Evolutionary conservation across 2,797 vertebrate genomes (phyloP), one percentile per base, ranked within the genome.

Genomic region (Brachymystax lenok): DNA sequence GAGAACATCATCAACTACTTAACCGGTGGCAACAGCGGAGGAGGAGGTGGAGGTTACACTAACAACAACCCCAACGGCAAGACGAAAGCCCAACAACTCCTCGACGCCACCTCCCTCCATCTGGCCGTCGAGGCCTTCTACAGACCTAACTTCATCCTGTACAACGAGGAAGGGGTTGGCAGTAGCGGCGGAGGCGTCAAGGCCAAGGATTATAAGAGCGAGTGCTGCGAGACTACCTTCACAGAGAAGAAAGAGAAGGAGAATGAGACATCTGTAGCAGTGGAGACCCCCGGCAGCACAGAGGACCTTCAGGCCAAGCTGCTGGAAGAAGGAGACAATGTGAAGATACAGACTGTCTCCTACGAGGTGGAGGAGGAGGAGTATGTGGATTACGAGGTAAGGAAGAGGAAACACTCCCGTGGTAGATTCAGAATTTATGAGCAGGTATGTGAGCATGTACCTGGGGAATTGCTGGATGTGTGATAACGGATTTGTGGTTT

Each of bases 1-100:
- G 96, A 96, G 87, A 97, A 98, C 92, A 95, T 98, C 80, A 97
- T 98, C 79, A 98, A 97, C 83, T 98, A 97, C 88, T 97, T 98
- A 74, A 95, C 95, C 7, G 92, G 95, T 46, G 84, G 88, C 1
- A 88, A 91, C 19, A 90, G 87, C 1, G 83, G 81, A 10, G 88
- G 59, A 13, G 73, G 54, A 17, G 78, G 69, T 79, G 82, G 33
- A 63, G 87, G 33, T 12, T 90, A 90, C 69, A 87, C 84, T 30
- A 88, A 50, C 61, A 96, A 21, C 50, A 89, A 85, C 85, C 76
- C 85, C 87, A 93, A 94, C 1, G 94, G 94, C 3, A 89, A 96
- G 78, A 88, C 95, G 71, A 96, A 94, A 80, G 89, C 97, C 74
- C 96, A 96, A 89, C 97, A 99, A 91, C 94, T 98, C 83, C 90